Evolutionary conservation across 2,797 vertebrate genomes (phyloP), one percentile per base, ranked within the genome.

Genomic region (Pseudochirops corinnae): DNA sequence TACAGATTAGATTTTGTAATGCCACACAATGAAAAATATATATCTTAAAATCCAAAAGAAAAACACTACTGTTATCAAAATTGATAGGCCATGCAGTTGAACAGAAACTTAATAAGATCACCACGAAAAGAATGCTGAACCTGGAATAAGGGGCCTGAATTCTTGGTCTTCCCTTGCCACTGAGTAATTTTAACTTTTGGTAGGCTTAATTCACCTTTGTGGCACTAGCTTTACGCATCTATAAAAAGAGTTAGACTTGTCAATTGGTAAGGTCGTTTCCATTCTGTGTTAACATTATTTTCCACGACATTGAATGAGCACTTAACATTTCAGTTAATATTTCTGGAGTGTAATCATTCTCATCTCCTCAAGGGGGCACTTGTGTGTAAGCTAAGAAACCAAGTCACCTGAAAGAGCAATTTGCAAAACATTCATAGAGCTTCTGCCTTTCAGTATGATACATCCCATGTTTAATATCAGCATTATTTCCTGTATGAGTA

Each of bases 291-390:
- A 39, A 46, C 0, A 46, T 11, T 26, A 46, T 46, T 82, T 82
- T 82, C 21, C 39, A 46, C 6, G 1, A 74, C 46, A 11, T 82
- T 39, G 46, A 82, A 82, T 82, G 87, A 57, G 14, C 16, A 21
- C 57, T 93, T 67, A 33, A 26, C 18, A 28, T 92, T 95, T 95
- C 12, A 33, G 50, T 18, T 11, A 0, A 57, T 60, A 53, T 74
- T 95, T 93, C 12, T 26, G 3, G 16, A 56, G 87, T 98, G 97
- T 87, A 98, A 56, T 98, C 96, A 95, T 62, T 46, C 55, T 94
- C 91, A 95, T 39, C 0, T 97, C 98, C 98, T 98, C 98, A 55
- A 95, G 98, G 92, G 96, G 98, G 98, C 98, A 98, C 98, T 97
- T 97, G 91, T 91, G 96, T 95, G 96, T 94, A 97, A 98, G 95